These are phyloP conservation scores for Tragulus kanchil DNA, from an alignment of 2,113 vertebrate genomes.

Conservation along the genomic window DNA sequence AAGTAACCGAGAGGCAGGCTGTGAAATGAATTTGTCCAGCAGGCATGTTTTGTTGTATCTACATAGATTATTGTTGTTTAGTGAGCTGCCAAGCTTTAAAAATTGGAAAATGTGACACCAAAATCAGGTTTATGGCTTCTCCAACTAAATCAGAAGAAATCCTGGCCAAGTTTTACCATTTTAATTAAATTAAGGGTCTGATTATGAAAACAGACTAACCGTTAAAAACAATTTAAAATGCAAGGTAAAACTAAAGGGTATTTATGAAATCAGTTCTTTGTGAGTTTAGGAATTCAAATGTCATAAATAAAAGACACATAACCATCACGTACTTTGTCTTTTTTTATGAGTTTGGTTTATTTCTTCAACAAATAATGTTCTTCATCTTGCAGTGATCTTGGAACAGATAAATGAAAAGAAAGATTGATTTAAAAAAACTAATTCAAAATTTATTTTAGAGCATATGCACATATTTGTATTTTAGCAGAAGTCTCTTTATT, in stretches of 20 bases:
- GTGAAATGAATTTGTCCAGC: background rate
- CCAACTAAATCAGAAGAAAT: background rate
- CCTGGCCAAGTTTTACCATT: too few relatives aligned
- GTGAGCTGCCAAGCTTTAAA: background rate
- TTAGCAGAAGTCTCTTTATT: background rate
- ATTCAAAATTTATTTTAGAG: conserved; percentile 17
- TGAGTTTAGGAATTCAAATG: conserved; percentile 67
- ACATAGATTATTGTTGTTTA: background rate
- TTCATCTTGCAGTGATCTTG: background rate
- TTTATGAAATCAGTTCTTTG: conserved; percentile 71
- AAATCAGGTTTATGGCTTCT: background rate
- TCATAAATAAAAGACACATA: conserved; percentile 80
- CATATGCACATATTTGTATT: background rate
- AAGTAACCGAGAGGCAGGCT: background rate
- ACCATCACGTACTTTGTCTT: conserved; percentile 30
- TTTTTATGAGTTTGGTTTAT: conserved; percentile 53
- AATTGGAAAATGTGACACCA: background rate
- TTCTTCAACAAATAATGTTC: conserved; percentile 38
- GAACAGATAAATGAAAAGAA: background rate
- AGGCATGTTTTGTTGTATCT: background rate
- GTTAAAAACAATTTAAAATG: conserved; percentile 75
- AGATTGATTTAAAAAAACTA: conserved; percentile 28
- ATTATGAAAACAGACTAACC: conserved; percentile 2
- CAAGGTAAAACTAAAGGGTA: conserved; percentile 56
- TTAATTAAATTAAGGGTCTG: conserved; percentile 50